Conservation (phyloP, 2,113 vertebrate species). For the Pteropus alecto region DNA sequence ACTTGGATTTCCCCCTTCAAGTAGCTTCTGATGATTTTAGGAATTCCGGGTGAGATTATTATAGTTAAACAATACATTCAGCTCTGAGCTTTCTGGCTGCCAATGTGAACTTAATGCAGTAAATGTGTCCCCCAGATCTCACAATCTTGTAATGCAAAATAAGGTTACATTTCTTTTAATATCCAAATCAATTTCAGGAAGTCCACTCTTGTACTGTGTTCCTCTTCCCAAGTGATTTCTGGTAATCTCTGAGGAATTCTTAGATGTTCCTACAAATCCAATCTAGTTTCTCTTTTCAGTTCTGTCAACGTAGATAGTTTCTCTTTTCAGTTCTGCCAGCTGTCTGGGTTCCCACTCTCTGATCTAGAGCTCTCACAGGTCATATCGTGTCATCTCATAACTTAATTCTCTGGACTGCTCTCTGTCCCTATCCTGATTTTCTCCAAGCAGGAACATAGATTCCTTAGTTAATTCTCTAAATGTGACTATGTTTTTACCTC, state of each 20-base stretch:
- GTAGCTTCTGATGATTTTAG: slow-evolving; percentile 11
- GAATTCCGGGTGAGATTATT: slow-evolving; percentile 6
- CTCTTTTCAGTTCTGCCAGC: not conserved
- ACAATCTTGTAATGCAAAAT: not conserved
- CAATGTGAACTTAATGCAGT: not conserved
- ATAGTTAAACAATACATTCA: slow-evolving; percentile 36
- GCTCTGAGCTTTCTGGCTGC: not conserved
- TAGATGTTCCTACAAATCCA: not conserved
- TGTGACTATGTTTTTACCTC: not conserved
- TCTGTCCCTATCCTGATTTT: not conserved
- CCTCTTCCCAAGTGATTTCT: not conserved
- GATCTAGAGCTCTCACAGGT: not conserved
- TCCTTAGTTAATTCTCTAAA: not conserved
- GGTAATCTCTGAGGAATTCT: not conserved
- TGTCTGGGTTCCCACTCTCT: not conserved
- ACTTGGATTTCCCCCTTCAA: not conserved
- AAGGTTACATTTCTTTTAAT: not conserved
- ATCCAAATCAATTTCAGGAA: not conserved
- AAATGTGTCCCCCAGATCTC: not conserved
- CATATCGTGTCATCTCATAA: not conserved
- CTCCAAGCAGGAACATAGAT: not conserved
- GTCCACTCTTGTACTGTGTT: not conserved
- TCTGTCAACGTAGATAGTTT: not conserved
- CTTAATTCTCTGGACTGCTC: not conserved
- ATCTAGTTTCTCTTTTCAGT: not conserved